Evolutionary conservation across 1,140 invertebrate species (phyloP).

Genomic region (Orchesella cincta): DNA sequence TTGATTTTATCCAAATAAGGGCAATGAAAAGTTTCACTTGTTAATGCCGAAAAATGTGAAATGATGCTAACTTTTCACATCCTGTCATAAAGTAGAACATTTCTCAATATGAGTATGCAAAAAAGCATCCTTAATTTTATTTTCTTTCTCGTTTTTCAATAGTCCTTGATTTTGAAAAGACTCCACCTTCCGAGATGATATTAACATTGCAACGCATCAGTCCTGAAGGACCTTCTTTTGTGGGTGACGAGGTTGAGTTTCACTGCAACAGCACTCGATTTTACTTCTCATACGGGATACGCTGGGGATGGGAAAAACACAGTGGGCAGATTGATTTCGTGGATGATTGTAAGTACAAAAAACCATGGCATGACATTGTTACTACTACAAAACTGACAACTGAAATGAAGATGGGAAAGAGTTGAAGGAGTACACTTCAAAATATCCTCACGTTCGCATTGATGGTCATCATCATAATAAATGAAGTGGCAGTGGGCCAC

Average conservation of each 20-base stretch:
- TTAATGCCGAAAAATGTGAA: too few relatives aligned
- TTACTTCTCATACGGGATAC: constrained; percentile 39
- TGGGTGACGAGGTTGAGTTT: constrained; percentile 37
- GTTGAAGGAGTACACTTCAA: background rate
- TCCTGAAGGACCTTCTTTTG: constrained; percentile 29
- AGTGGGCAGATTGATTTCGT: constrained; percentile 44
- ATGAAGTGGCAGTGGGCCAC: background rate
- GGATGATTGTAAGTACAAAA: constrained; percentile 35
- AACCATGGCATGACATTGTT: constrained; percentile 8
- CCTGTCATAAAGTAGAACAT: background rate
- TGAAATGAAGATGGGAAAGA: background rate
- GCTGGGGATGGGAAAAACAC: constrained; percentile 41
- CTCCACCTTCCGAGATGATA: constrained; percentile 39
- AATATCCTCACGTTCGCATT: background rate
- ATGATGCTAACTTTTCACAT: background rate
- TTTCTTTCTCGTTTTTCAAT: background rate
- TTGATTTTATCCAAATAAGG: too few relatives aligned
- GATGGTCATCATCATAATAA: background rate
- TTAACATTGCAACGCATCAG: constrained; percentile 28
- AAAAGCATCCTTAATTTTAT: background rate
- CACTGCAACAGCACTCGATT: constrained; percentile 42
- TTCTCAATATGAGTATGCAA: background rate
- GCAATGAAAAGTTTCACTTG: background rate
- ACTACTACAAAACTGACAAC: background rate
- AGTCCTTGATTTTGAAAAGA: constrained; percentile 41